Evolutionary conservation across 2,113 vertebrate genomes (phyloP), one percentile per base, ranked within the genome.

Genomic region (Sinocyclocheilus anophthalmus): DNA sequence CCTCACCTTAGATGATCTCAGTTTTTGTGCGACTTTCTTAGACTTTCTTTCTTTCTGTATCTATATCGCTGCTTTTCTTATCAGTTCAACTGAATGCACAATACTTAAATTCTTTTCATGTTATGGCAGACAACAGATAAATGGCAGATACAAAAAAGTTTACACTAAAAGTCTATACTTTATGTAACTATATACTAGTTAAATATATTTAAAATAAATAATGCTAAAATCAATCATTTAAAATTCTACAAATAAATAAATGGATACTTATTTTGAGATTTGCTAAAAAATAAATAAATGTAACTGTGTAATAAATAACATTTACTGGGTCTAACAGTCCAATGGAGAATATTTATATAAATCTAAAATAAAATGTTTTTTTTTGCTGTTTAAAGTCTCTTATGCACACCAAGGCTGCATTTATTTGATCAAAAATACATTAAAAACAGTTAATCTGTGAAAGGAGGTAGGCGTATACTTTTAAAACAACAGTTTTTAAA

Each of bases 1-100:
- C 16, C 9, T 78, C 72, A 76, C 72, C 72, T 76, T 48, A 45
- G 45, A 24, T 48, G 72, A 76, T 75, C 72, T 75, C 22, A 20
- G 33, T 39, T 4, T 72, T 39, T 39, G 18, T 39, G 69, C 39
- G 18, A 72, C 3, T 37, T 37, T 39, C 30, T 37, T 16, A 70
- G 67, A 37, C 26, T 26, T 26, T 26, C 26, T 26, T 26, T 26
- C 26, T 26, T 26, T 37, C 30, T 3, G 26, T 33, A 22, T 39
- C 37, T 39, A 16, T 2, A 69, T 42, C 33, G 4, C 18, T 39
- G 37, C 33, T 18, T 72, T 72, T 42, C 9, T 22, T 72, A 72
- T 42, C 9, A 22, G n/a, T 42, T 72, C 4, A 22, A 72, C 69
- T 72, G 33, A 39, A 72, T 39, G 8, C 16, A 22, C 18, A 39